Percentiles rank a stretch among this genome's conserved stretches.
These are phyloP conservation scores for Trachythela sp. DNA, from an alignment of 64 coral and sea anemone species.

Conservation along the genomic window DNA sequence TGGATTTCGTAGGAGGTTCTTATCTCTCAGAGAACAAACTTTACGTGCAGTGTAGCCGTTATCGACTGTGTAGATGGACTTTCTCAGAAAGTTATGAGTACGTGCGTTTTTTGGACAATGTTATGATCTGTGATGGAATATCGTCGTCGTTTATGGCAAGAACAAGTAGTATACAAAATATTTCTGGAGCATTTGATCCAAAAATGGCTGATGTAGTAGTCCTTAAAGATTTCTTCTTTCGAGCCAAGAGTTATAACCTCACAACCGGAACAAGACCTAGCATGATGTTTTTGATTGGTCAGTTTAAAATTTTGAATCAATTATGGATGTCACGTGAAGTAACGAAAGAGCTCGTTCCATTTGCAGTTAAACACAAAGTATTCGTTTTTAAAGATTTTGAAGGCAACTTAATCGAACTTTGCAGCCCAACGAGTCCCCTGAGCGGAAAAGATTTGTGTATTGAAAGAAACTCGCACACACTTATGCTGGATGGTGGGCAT, in stretches of 20 bases:
- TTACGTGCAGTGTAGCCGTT: neutral
- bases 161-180: neutral
- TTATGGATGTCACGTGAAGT: neutral
- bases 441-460: neutral
- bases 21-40: neutral
- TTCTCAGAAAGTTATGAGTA: slow-evolving; percentile 1
- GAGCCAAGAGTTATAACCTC: neutral
- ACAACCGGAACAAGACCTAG: neutral
- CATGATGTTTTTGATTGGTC: neutral
- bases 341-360: neutral
- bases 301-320: neutral
- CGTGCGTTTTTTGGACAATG: no score
- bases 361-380: neutral
- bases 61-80: no score
- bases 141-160: neutral
- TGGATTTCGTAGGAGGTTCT: no score
- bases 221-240: neutral
- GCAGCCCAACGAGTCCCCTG: neutral
- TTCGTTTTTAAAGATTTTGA: neutral
- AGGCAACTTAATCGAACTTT: neutral
- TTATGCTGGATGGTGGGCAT: neutral
- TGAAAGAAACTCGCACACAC: neutral
- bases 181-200: neutral
- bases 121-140: no score
- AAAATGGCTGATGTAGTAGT: neutral